Base-by-base conservation (phyloP, 2,113 vertebrate genomes). In the Phylloscopus whistleri region DNA sequence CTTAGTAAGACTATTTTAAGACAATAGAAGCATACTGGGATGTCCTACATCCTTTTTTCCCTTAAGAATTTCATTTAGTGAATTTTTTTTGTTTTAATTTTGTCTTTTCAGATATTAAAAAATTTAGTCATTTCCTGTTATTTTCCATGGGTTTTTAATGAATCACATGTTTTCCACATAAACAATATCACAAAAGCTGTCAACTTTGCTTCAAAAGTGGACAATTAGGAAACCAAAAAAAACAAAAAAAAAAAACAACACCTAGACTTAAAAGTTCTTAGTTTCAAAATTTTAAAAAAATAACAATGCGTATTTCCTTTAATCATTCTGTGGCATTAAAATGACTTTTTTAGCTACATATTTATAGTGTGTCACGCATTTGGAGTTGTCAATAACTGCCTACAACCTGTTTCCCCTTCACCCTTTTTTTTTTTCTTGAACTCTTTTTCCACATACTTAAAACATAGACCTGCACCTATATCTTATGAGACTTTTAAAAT, bases 401-500 rank as follows among this genome's bases (percentile, higher is more conserved):
- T 76, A 35, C 4, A 74, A 10, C 11, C 21, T 55, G 3, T 66
- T 85, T 70, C 24, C 22, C 10, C 11, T 85, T 78, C 6, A 56
- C 12, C 31, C 1, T 68, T n/a, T 69, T n/a, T 69, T 22, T 56
- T 94, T 84, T 87, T 58, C 13, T 58, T 52, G 41, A 52, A 2
- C 10, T 44, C 10, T 23, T 23, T 26, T 3, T 1, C 14, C 11
- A 19, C 1, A 0, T 53, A 2, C 10, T 55, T 73, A 13, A 23
- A 60, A 33, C 2, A 1, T 17, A 35, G 30, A 30, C 11, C 13
- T 58, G 10, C 35, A 41, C 10, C 35, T 66, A 4, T 7, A 20
- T 63, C 28, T 76, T 64, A 2, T 4, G 46, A 55, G 33, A 77
- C 12, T 84, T 63, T 16, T 8, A 1, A 56, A 81, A 46, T 46